Percentiles rank a stretch among this genome's conserved stretches.
phyloP scores from a whole-genome alignment of 2,888 invertebrate genomes.

The Nesidiocoris tenuis region DNA sequence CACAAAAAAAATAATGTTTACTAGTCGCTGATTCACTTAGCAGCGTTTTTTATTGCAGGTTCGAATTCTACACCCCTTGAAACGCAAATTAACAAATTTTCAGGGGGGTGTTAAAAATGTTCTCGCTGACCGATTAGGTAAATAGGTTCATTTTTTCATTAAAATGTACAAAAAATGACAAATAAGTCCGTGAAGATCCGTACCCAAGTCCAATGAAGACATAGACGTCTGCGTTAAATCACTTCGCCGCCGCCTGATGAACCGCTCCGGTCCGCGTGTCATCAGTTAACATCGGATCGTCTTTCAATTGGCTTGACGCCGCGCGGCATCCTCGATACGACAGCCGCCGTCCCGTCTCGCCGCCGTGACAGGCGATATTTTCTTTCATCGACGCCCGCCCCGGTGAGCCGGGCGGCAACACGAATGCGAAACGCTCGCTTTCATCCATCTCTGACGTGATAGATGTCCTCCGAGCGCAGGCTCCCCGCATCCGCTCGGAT shows the following conservation, averaged over 20 bases:
- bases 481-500: neutral
- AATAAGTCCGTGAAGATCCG: too few relatives aligned
- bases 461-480: neutral
- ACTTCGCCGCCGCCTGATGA: neutral
- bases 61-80: too few relatives aligned
- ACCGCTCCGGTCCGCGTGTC: neutral
- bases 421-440: neutral
- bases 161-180: too few relatives aligned
- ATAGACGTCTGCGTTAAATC: neutral
- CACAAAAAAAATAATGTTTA: too few relatives aligned
- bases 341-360: neutral
- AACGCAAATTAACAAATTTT: too few relatives aligned
- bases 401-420: neutral
- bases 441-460: neutral
- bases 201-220: too few relatives aligned
- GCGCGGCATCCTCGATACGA: neutral
- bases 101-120: too few relatives aligned
- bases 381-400: neutral
- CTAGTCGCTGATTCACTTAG: too few relatives aligned
- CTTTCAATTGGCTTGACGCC: neutral
- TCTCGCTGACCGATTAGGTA: too few relatives aligned
- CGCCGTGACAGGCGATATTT: neutral
- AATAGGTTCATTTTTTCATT: too few relatives aligned
- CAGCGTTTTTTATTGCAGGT: too few relatives aligned
- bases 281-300: neutral